These are phyloP conservation scores for Asobara japonica DNA, from an alignment of 1,140 invertebrate genomes.

Conservation along the genomic window DNA sequence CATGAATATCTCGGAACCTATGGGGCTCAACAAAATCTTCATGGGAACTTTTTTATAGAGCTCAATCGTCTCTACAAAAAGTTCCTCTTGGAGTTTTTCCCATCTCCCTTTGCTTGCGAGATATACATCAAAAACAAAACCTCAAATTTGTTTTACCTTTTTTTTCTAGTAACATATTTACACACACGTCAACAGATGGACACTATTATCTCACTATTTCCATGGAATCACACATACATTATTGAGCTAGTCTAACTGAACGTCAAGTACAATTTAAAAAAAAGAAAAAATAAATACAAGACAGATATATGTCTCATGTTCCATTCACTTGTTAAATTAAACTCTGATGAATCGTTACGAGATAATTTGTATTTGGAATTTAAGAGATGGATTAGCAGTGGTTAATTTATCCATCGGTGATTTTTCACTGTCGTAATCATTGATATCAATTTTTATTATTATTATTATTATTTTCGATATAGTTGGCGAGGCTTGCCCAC, in stretches of 20 bases:
- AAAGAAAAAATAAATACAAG: slow-evolving; percentile 21
- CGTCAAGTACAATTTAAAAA: slow-evolving; percentile 34
- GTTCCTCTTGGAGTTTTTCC: no score
- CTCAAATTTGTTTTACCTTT: no score
- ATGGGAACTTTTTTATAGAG: no score
- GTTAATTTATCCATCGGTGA: neutral
- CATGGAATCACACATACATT: no score
- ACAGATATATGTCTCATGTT: slow-evolving; percentile 1
- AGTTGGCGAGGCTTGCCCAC: neutral
- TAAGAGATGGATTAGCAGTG: neutral
- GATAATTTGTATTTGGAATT: slow-evolving; percentile 3
- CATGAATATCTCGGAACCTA: no score
- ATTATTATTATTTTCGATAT: no score
- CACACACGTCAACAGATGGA: no score
- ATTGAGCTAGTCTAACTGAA: slow-evolving; percentile 35
- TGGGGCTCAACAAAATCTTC: no score
- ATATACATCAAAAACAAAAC: no score
- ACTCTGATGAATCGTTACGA: slow-evolving; percentile 8
- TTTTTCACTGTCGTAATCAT: neutral
- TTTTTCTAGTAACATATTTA: no score
- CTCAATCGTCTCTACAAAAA: no score
- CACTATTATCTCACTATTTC: slow-evolving; percentile 25
- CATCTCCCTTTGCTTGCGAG: no score
- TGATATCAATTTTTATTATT: neutral
- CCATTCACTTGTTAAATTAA: slow-evolving; percentile 16